These are phyloP conservation scores for Salvelinus namaycush DNA, from an alignment of 2,113 vertebrate species.

Conservation along the genomic window DNA sequence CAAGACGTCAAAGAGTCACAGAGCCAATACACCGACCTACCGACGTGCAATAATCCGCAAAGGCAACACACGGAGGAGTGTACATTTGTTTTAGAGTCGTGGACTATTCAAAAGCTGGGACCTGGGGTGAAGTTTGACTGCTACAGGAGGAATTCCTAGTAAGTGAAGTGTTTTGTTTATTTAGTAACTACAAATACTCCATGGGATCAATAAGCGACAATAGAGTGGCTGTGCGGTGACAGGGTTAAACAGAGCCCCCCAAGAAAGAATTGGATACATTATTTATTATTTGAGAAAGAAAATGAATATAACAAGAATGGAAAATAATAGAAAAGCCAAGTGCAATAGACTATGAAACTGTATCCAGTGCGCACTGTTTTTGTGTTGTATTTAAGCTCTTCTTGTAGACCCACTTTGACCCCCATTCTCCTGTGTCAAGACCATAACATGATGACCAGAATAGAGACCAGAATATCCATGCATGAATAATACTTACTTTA, in stretches of 20 bases:
- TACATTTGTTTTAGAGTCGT: slow-evolving; percentile 15
- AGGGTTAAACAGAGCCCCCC: not conserved
- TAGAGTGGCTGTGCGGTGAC: not conserved
- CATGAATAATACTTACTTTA: not conserved
- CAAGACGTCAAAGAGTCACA: slow-evolving; percentile 35
- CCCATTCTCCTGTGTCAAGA: slow-evolving; percentile 1
- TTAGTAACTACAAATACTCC: slow-evolving; percentile 12
- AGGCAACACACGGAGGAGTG: slow-evolving; percentile 15
- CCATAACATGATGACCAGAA: slow-evolving; percentile 1
- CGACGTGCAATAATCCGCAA: slow-evolving; percentile 9
- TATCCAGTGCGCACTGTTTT: slow-evolving; percentile 1
- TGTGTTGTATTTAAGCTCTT: not conserved
- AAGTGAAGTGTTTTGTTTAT: slow-evolving; percentile 27
- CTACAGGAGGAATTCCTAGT: slow-evolving; percentile 18
- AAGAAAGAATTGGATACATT: not conserved
- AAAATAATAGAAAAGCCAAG: not conserved
- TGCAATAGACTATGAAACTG: not conserved
- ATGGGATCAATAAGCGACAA: slow-evolving; percentile 8
- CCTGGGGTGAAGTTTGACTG: slow-evolving; percentile 27
- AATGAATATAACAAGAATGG: not conserved
- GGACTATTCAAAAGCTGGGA: slow-evolving; percentile 14
- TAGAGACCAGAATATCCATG: not conserved
- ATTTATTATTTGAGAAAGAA: not conserved
- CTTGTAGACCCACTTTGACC: slow-evolving; percentile 27
- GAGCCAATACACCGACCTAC: not conserved